Conservation (phyloP, 2,888 invertebrate species). For the Meghimatium bilineatum region DNA sequence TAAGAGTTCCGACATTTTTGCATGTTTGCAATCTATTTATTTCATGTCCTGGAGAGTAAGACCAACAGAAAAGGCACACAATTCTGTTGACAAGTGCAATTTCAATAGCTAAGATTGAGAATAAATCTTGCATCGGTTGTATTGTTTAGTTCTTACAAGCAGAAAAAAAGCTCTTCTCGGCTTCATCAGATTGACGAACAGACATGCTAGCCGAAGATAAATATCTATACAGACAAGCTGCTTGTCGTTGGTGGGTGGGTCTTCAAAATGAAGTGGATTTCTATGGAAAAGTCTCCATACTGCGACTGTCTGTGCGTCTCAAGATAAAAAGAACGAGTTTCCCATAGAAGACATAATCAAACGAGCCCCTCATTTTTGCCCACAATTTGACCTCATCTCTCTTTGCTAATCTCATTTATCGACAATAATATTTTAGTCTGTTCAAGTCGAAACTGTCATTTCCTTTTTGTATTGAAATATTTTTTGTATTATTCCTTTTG, state of each 20-base stretch:
- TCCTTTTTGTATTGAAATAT: too few relatives aligned
- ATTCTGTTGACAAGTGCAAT: neutral
- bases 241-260: neutral
- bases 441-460: too few relatives aligned
- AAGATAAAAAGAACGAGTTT: neutral
- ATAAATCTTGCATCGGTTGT: constrained; percentile 38
- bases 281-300: constrained; percentile 7
- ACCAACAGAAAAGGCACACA: constrained; percentile 2
- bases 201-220: neutral
- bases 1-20: constrained; percentile 24
- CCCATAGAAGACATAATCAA: too few relatives aligned
- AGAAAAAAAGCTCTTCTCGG: neutral
- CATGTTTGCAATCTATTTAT: constrained; percentile 45
- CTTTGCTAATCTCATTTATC: too few relatives aligned
- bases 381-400: too few relatives aligned
- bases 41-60: constrained; percentile 18
- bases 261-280: neutral
- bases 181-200: constrained; percentile 23
- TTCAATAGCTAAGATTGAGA: constrained; percentile 30
- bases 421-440: too few relatives aligned
- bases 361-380: too few relatives aligned
- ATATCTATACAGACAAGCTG: constrained; percentile 1
- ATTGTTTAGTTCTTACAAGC: constrained; percentile 9
- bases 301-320: neutral
- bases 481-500: too few relatives aligned